These are phyloP conservation scores for Pseudoips prasinana DNA, from an alignment of 2,888 invertebrate genomes.

Conservation along the genomic window DNA sequence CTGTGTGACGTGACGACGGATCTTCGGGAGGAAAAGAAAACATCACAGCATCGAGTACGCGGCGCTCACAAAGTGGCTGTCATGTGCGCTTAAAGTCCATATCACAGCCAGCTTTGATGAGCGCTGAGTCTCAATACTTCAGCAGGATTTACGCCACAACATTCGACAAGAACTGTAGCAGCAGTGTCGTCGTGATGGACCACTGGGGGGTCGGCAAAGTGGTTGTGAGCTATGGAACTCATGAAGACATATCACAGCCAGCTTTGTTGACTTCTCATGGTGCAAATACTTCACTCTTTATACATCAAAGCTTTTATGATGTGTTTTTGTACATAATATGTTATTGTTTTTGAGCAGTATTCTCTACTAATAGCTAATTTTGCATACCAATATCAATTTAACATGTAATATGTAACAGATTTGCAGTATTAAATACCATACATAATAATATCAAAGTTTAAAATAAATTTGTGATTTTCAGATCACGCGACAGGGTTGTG, in stretches of 20 bases:
- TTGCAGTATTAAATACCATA: too few species aligned
- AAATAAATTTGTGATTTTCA: too few species aligned
- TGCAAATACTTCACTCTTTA: too few species aligned
- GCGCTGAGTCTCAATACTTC: conserved; percentile 69
- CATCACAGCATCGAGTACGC: conserved; percentile 22
- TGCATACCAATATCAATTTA: too few species aligned
- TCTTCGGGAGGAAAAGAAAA: not conserved
- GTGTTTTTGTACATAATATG: too few species aligned
- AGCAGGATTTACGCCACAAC: too few species aligned
- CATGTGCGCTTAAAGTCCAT: conserved; percentile 87
- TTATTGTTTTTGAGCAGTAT: too few species aligned
- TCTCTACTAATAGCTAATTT: too few species aligned
- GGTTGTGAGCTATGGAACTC: conserved; percentile 89
- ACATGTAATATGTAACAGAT: too few species aligned
- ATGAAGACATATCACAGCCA: conserved; percentile 96
- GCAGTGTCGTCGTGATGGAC: not conserved
- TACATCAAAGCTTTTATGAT: too few species aligned
- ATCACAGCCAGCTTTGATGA: conserved; percentile 99
- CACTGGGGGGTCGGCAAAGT: conserved; percentile 85
- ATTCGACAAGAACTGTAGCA: not conserved
- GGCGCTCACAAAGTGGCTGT: conserved; percentile 96
- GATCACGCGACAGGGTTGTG: too few species aligned
- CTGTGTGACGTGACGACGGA: conserved; percentile 70
- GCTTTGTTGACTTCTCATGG: conserved; percentile 78
- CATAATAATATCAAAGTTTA: too few species aligned